phyloP scores from a whole-genome alignment of 2,888 invertebrate genomes.

The Eupithecia abbreviata region DNA sequence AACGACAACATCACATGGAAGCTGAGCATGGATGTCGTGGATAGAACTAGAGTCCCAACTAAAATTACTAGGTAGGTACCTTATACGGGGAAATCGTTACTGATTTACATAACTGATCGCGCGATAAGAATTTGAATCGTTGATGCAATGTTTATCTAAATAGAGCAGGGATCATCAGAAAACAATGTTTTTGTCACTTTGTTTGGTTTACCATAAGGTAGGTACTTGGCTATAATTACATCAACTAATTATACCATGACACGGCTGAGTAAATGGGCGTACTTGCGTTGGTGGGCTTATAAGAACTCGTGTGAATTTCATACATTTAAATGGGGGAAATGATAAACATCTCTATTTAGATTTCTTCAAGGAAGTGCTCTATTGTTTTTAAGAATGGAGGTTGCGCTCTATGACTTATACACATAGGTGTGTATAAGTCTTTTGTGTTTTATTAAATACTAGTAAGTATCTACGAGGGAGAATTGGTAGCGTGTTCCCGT shows the following conservation, averaged over 20 bases:
- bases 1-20: neutral
- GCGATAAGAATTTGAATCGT: slow-evolving; percentile 15
- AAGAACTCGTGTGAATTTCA: slow-evolving; percentile 32
- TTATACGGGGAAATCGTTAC: slow-evolving; percentile 9
- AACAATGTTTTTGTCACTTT: slow-evolving; percentile 32
- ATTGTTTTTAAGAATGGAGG: slow-evolving; percentile 33
- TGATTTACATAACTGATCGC: slow-evolving; percentile 29
- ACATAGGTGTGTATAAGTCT: neutral
- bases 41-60: neutral
- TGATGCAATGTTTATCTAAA: slow-evolving; percentile 41
- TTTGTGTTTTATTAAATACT: neutral
- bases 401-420: slow-evolving; percentile 14
- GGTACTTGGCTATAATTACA: neutral
- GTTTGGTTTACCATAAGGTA: slow-evolving; percentile 13
- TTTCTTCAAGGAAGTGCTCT: slow-evolving; percentile 28
- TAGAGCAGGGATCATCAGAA: slow-evolving; percentile 39
- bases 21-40: neutral
- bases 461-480: neutral
- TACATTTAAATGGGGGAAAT: slow-evolving; percentile 20
- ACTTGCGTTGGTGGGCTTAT: neutral
- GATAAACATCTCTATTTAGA: slow-evolving; percentile 28
- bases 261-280: neutral
- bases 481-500: neutral
- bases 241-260: neutral
- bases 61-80: neutral